These are phyloP conservation scores for Diaperis boleti DNA, from an alignment of 2,888 invertebrate genomes.

Conservation along the genomic window DNA sequence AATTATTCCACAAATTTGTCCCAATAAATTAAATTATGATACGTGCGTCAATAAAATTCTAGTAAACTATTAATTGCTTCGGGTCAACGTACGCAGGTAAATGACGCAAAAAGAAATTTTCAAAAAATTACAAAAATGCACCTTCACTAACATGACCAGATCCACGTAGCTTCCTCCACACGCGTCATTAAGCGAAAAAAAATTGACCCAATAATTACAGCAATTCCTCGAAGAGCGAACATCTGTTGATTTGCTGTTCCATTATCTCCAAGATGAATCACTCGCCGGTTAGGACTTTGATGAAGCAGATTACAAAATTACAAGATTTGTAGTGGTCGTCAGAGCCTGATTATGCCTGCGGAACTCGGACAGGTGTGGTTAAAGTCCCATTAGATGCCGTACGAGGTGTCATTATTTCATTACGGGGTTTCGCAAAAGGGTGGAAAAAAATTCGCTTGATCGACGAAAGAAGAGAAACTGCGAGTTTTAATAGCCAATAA, in stretches of 20 bases:
- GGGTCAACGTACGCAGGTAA: not conserved
- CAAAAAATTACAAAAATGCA: not conserved
- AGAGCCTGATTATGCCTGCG: conserved; percentile 11
- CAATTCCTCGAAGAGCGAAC: conserved; percentile 13
- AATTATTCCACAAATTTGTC: not conserved
- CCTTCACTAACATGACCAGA: not conserved
- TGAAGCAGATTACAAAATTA: conserved; percentile 23
- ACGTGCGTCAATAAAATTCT: conserved; percentile 1
- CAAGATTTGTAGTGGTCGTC: conserved; percentile 20
- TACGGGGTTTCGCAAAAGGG: not conserved
- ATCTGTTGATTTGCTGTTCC: conserved; percentile 13
- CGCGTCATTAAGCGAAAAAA: conserved; percentile 3
- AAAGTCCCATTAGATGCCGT: conserved; percentile 16
- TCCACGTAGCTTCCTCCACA: not conserved
- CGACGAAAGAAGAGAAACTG: not conserved
- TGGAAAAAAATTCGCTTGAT: not conserved
- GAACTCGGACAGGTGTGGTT: conserved; percentile 19
- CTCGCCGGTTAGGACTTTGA: conserved; percentile 5
- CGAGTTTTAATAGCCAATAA: no score
- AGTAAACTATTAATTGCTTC: not conserved
- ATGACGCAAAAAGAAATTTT: not conserved
- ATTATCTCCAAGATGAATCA: conserved; percentile 11
- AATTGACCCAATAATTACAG: conserved; percentile 23
- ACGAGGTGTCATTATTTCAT: not conserved
- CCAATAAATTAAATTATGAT: not conserved